Evolutionary conservation across 2,888 invertebrate genomes (phyloP).

Genomic region (Baccha elongata): DNA sequence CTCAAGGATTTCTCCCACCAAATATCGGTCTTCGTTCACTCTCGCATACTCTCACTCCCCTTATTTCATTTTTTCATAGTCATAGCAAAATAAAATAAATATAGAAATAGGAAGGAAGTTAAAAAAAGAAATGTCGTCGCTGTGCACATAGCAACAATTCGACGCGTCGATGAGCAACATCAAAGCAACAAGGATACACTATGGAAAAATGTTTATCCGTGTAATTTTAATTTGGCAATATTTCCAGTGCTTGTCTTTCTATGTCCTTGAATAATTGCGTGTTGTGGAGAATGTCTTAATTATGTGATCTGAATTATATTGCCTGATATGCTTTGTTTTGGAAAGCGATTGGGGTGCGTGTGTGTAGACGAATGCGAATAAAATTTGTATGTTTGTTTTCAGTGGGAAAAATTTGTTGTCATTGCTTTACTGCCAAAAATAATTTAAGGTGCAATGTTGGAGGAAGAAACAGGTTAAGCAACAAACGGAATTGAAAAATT

Average conservation of each 20-base stretch:
- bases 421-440: no score
- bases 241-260: constrained; percentile 33
- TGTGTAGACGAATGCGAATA: neutral
- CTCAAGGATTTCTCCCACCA: constrained; percentile 37
- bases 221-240: constrained; percentile 69
- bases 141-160: constrained; percentile 62
- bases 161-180: constrained; percentile 63
- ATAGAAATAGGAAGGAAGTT: constrained; percentile 35
- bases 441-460: no score
- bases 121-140: constrained; percentile 27
- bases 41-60: constrained; percentile 15
- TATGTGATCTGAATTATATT: constrained; percentile 26
- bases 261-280: constrained; percentile 7
- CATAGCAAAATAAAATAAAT: constrained; percentile 44
- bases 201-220: constrained; percentile 65
- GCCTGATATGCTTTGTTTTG: neutral
- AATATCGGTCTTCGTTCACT: neutral
- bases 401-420: no score
- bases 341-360: neutral
- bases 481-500: no score
- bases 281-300: constrained; percentile 58
- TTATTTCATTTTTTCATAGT: no score
- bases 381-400: neutral
- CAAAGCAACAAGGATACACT: constrained; percentile 55
- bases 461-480: no score